These are phyloP conservation scores for Trichoplusia ni DNA, from an alignment of 1,140 invertebrate genomes.

Conservation along the genomic window DNA sequence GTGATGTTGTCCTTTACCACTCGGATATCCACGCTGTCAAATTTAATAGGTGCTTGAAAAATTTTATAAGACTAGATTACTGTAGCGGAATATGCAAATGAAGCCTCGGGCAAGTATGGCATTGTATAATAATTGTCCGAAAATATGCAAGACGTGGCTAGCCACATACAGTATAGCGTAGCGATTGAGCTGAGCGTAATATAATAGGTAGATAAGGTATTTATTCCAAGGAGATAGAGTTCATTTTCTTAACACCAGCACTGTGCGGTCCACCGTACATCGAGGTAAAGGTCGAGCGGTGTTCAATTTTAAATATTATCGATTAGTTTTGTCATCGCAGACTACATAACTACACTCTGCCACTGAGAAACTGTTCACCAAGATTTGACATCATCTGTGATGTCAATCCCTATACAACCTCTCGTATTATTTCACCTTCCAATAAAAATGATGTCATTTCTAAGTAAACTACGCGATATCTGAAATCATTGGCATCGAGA, in stretches of 20 bases:
- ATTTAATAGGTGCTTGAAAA: too few species aligned
- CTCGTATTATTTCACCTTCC: not conserved
- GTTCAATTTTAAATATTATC: not conserved
- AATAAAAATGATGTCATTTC: not conserved
- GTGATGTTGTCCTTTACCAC: too few species aligned
- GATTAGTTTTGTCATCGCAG: not conserved
- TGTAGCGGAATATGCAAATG: too few species aligned
- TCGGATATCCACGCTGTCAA: too few species aligned
- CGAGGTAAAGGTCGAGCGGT: slow-evolving; percentile 5
- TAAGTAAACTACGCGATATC: not conserved
- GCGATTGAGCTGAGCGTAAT: too few species aligned
- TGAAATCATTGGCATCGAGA: not conserved
- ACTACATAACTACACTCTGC: too few species aligned
- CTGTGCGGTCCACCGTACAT: not conserved
- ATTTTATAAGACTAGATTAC: too few species aligned
- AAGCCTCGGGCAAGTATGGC: too few species aligned
- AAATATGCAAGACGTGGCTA: not conserved
- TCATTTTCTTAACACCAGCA: too few species aligned
- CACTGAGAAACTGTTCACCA: not conserved
- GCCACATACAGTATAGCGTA: not conserved
- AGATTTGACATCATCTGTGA: not conserved
- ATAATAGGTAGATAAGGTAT: too few species aligned
- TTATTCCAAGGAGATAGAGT: too few species aligned
- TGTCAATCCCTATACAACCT: not conserved
- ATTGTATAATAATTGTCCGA: not conserved